Evolutionary conservation across 2,888 invertebrate species (phyloP), one percentile per base, ranked within the genome.

Genomic region (Chrysotoxum bicinctum): DNA sequence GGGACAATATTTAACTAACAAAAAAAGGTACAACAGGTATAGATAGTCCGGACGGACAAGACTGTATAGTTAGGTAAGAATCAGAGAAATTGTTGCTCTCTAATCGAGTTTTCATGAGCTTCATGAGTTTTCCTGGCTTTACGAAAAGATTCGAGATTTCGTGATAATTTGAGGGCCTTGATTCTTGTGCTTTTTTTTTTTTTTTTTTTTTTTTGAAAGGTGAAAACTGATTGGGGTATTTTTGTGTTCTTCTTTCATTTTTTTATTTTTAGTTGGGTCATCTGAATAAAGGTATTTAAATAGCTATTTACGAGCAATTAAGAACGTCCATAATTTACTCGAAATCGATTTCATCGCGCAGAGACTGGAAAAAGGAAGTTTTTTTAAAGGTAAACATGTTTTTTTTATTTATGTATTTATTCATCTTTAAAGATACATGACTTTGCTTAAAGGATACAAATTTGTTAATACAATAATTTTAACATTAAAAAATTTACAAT

Each of bases 11-110:
- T 75, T 50, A 30, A 54, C 19, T 7, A 35, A 35, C 10, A 30
- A 43, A 35, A 19, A 35, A 50, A 66, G 50, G 73, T 77, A 62
- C 78, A 83, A 83, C 82, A 83, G 82, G 82, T 81, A 81, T 12
- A 58, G 40, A 43, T 45, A 56, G 64, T 64, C 26, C 10, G 48
- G 48, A 66, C 10, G 48, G 48, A 66, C 32, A 50, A 35, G 16
- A 66, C 48, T 66, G 10, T 19, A 62, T 10, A 69, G 45, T 30
- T 40, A 48, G 78, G 64, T 23, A 50, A 52, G 37, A 72, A 77
- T 73, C 60, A 76, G 48, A 73, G 73, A 73, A 83, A 78, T 82
- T 82, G 82, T 82, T 82, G 82, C 77, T 78, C 40, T 54, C 48
- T 77, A 62, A 77, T 77, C 76, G 58, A 50, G 58, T 52, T 60